These are phyloP conservation scores for Dioctria rufipes DNA, from an alignment of 2,888 invertebrate genomes.

Conservation along the genomic window DNA sequence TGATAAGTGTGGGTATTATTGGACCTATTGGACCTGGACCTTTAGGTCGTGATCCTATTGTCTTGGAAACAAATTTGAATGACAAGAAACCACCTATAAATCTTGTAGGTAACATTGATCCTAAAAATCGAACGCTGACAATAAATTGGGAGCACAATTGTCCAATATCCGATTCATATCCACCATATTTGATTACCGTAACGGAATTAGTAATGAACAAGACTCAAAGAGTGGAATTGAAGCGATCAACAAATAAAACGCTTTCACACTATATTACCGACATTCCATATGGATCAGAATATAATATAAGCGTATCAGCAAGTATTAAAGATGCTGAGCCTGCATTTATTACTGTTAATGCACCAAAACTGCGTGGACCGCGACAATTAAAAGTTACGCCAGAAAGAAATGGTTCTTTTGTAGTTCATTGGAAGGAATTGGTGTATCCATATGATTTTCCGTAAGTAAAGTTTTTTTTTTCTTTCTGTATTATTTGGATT, in stretches of 20 bases:
- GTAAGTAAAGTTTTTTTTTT: constrained; percentile 60
- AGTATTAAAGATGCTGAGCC: constrained; percentile 66
- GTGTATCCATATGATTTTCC: constrained; percentile 59
- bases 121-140: constrained; percentile 72
- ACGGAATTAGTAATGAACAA: constrained; percentile 72
- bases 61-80: constrained; percentile 77
- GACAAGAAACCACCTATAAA: constrained; percentile 80
- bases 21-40: constrained; percentile 80
- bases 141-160: constrained; percentile 84
- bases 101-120: constrained; percentile 72
- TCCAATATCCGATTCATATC: constrained; percentile 65
- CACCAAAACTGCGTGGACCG: constrained; percentile 77
- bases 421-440: constrained; percentile 78
- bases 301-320: constrained; percentile 72
- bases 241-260: constrained; percentile 72
- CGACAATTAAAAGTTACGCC: constrained; percentile 76
- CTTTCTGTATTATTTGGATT: neutral
- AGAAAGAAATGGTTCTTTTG: constrained; percentile 76
- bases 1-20: constrained; percentile 79
- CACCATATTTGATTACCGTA: constrained; percentile 71
- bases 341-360: constrained; percentile 72
- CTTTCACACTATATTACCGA: constrained; percentile 74
- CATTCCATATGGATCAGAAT: constrained; percentile 74
- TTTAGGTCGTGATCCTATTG: constrained; percentile 72
- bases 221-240: constrained; percentile 71